A percentile compares a stretch with the other conserved stretches of the same genome.
Conservation (phyloP, 2,797 vertebrate genomes). For the Vipera ursinii region DNA sequence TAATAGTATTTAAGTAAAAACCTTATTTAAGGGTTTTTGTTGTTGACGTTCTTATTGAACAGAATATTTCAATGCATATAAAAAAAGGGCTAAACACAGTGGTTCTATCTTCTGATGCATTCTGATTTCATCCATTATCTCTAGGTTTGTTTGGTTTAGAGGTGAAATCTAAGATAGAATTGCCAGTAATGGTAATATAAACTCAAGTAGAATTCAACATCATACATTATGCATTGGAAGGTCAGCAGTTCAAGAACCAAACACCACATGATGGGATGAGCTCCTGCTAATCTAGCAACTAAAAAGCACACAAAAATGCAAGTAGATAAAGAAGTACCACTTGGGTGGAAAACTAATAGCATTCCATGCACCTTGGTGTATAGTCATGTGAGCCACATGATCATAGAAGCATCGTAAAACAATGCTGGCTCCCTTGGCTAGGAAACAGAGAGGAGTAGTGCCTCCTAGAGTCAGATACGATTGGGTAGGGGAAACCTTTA, state of each 20-base stretch:
- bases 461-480: background rate
- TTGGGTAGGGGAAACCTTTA: background rate
- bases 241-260: background rate
- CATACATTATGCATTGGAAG: background rate
- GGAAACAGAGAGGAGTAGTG: background rate
- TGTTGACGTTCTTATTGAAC: background rate
- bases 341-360: background rate
- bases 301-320: background rate
- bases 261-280: background rate
- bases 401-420: background rate
- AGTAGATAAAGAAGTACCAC: background rate
- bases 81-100: background rate
- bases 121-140: background rate
- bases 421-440: background rate
- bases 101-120: background rate
- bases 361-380: background rate
- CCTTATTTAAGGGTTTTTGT: background rate
- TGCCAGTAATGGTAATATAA: background rate
- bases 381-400: background rate
- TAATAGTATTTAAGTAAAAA: background rate
- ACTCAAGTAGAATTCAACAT: background rate
- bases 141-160: background rate
- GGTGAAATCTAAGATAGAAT: background rate
- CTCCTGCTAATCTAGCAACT: background rate
- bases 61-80: background rate